phyloP scores from a whole-genome alignment of 2,797 vertebrate species.

The Rachycentron canadum region DNA sequence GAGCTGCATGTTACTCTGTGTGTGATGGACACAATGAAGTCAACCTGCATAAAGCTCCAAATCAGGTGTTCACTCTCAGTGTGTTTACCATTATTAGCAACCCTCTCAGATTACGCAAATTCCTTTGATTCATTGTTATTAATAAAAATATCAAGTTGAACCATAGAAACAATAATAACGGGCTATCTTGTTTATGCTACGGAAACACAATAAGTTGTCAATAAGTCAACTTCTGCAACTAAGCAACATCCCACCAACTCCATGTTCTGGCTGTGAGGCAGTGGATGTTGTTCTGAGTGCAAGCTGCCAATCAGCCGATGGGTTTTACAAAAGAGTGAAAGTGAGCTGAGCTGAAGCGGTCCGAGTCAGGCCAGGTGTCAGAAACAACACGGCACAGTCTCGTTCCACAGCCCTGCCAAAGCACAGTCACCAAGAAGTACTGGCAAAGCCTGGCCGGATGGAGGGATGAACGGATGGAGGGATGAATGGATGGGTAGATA shows the following conservation, averaged over 20 bases:
- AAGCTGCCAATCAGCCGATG: slow-evolving; percentile 32
- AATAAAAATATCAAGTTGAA: not conserved
- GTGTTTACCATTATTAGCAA: not conserved
- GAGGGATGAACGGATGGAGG: slow-evolving; percentile 65
- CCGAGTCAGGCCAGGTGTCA: slow-evolving; percentile 67
- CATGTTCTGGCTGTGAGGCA: not conserved
- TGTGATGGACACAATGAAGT: not conserved
- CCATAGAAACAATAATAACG: not conserved
- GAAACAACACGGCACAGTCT: slow-evolving; percentile 71
- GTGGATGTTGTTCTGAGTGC: not conserved
- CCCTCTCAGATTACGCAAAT: not conserved
- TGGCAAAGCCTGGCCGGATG: slow-evolving; percentile 71
- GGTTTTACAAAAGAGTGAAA: slow-evolving; percentile 46
- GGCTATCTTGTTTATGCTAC: not conserved
- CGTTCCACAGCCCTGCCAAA: slow-evolving; percentile 65
- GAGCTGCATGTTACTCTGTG: not conserved
- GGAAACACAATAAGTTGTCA: not conserved
- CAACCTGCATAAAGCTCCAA: not conserved
- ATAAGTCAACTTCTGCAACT: slow-evolving; percentile 5
- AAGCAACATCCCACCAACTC: not conserved
- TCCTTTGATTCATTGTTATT: not conserved
- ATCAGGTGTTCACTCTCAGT: not conserved
- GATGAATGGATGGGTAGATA: slow-evolving; percentile 68
- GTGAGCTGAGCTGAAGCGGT: slow-evolving; percentile 45
- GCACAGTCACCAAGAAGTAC: slow-evolving; percentile 65